These are phyloP conservation scores for Bergia puertoricense DNA, from an alignment of 92 coral and sea anemone genomes.

Conservation along the genomic window DNA sequence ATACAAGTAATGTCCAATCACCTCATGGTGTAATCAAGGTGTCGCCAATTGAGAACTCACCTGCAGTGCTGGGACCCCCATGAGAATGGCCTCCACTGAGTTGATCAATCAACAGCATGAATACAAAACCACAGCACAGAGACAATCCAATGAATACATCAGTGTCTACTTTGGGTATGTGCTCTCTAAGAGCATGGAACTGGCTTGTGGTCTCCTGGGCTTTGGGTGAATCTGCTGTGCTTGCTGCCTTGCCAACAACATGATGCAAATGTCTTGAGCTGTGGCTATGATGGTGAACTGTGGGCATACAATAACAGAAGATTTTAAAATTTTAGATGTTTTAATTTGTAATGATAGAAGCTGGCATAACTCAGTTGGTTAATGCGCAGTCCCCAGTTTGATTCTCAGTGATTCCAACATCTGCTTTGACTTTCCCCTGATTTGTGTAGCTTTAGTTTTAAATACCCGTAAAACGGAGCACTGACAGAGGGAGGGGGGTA, in stretches of 20 bases:
- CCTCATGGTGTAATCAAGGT: neutral
- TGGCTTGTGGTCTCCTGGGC: constrained; percentile 41
- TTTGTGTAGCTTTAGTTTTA: too few relatives aligned
- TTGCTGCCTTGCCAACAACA: constrained; percentile 13
- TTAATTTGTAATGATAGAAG: too few relatives aligned
- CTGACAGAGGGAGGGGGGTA: too few relatives aligned
- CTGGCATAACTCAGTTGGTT: too few relatives aligned
- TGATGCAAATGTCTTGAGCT: constrained; percentile 58
- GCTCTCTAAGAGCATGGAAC: constrained; percentile 50
- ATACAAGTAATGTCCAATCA: too few relatives aligned
- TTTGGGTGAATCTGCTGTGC: constrained; percentile 5
- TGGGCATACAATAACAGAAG: neutral
- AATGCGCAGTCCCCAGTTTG: too few relatives aligned
- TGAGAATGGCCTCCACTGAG: constrained; percentile 97
- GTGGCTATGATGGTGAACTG: constrained; percentile 44
- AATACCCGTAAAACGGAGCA: too few relatives aligned
- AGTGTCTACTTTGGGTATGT: constrained; percentile 86
- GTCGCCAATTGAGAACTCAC: neutral
- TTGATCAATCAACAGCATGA: constrained; percentile 91
- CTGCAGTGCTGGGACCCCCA: constrained; percentile 61
- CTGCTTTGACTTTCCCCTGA: too few relatives aligned
- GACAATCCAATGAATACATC: constrained; percentile 94
- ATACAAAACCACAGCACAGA: constrained; percentile 91
- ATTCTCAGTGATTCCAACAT: too few relatives aligned
- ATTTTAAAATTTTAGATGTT: too few relatives aligned